Evolutionary conservation across 2,113 vertebrate species (phyloP).

Genomic region (Panurus biarmicus): DNA sequence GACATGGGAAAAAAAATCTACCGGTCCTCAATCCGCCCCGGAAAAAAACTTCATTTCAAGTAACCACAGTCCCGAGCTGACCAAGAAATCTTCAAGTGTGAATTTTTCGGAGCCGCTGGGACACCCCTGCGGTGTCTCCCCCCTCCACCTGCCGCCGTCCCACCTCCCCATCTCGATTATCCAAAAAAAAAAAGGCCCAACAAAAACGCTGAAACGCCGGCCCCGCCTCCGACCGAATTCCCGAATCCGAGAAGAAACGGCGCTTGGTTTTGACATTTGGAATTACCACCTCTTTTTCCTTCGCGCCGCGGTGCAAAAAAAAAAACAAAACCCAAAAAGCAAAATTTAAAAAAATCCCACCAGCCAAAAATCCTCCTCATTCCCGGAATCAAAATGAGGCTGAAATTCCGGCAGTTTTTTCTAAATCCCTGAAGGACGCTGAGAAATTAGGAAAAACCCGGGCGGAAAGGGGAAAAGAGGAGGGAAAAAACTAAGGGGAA

Average conservation of each 20-base stretch:
- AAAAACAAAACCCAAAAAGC: not conserved
- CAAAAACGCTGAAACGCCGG: not conserved
- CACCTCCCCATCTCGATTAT: not conserved
- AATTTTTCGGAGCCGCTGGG: not conserved
- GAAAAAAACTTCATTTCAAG: slow-evolving; percentile 81
- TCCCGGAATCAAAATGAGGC: not conserved
- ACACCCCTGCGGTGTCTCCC: not conserved
- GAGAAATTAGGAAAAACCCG: not conserved
- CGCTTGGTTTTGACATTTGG: not conserved
- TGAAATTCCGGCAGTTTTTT: not conserved
- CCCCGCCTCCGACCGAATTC: not conserved
- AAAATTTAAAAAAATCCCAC: not conserved
- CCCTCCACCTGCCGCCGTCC: not conserved
- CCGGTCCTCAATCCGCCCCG: slow-evolving; percentile 76
- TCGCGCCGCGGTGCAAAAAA: not conserved
- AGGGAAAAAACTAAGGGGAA: not conserved
- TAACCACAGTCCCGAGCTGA: slow-evolving; percentile 78
- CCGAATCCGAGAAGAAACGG: not conserved
- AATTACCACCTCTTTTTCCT: not conserved
- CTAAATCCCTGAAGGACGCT: slow-evolving; percentile 24
- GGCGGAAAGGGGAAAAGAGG: not conserved
- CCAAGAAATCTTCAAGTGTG: slow-evolving; percentile 75
- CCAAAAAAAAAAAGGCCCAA: not conserved
- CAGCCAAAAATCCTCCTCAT: not conserved
- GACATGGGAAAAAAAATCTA: slow-evolving; percentile 74